A percentile compares a stretch with the other conserved stretches of the same genome.
Evolutionary conservation across 2,113 vertebrate genomes (phyloP).

Genomic region (Dascyllus trimaculatus): DNA sequence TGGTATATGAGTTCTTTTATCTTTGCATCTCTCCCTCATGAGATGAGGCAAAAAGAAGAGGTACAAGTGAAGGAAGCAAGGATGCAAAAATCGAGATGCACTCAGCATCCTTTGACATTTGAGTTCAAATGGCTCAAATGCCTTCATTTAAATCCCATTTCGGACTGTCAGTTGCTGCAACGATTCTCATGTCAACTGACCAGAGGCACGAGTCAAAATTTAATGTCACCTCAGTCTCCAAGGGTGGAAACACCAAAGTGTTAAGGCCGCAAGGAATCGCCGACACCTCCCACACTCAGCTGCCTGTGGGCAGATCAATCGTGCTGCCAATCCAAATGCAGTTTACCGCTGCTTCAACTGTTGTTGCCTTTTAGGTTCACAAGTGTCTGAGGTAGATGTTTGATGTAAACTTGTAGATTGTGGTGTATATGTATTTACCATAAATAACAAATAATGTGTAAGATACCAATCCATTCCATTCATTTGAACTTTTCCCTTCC

Average conservation of each 20-base stretch:
- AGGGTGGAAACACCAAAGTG: conserved; percentile 37
- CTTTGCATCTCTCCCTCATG: too few relatives aligned
- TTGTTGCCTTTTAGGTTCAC: conserved; percentile 18
- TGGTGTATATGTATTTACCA: neutral
- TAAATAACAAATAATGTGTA: conserved; percentile 1
- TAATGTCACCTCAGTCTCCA: conserved; percentile 57
- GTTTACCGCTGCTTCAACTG: neutral
- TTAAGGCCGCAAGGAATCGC: conserved; percentile 20
- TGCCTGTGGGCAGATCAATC: conserved; percentile 50
- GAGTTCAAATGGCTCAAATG: conserved; percentile 30
- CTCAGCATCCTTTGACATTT: conserved; percentile 42
- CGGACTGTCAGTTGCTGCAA: conserved; percentile 8
- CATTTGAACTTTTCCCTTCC: conserved; percentile 16
- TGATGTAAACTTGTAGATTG: conserved; percentile 3
- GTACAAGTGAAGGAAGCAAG: neutral
- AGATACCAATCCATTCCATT: neutral
- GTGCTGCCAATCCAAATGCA: conserved; percentile 16
- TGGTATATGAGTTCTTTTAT: too few relatives aligned
- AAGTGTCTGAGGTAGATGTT: neutral
- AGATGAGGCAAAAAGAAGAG: neutral
- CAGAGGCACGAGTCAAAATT: conserved; percentile 49
- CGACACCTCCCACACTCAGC: conserved; percentile 11
- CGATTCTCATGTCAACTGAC: conserved; percentile 27
- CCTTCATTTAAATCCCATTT: conserved; percentile 13
- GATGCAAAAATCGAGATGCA: conserved; percentile 15